Conservation (phyloP, 2,113 vertebrate genomes). For the Chionodraco myersi region DNA sequence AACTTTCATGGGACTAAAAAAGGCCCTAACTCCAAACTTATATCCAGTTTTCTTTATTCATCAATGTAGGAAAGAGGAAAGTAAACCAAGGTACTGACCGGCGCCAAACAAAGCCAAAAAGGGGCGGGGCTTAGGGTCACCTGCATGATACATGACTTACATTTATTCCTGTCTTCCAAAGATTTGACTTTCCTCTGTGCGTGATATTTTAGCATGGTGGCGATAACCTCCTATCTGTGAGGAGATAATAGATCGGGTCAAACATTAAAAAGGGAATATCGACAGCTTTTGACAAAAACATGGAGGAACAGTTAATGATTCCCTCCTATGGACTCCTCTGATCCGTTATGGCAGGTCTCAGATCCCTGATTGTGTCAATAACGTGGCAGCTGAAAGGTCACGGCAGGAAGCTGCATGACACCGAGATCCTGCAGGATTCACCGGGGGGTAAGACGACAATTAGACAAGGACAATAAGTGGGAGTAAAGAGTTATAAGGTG, state of each 20-base stretch:
- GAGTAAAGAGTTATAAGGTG: slow-evolving; percentile 55
- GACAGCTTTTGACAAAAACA: not conserved
- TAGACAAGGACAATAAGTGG: slow-evolving; percentile 20
- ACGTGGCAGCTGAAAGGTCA: slow-evolving; percentile 27
- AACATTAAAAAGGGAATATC: slow-evolving; percentile 23
- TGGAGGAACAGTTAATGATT: slow-evolving; percentile 33
- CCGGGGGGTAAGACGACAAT: not conserved
- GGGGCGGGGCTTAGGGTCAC: no score
- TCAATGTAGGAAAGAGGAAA: no score
- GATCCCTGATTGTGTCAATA: slow-evolving; percentile 19
- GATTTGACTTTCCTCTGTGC: not conserved
- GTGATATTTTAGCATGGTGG: not conserved
- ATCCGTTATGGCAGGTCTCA: not conserved
- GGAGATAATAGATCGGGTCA: slow-evolving; percentile 16
- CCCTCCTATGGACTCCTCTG: not conserved
- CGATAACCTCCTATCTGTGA: not conserved
- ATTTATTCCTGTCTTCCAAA: not conserved
- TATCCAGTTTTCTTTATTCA: no score
- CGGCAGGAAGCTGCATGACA: slow-evolving; percentile 17
- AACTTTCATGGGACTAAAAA: no score
- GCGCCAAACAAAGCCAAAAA: no score
- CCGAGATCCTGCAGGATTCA: slow-evolving; percentile 24
- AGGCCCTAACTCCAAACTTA: no score
- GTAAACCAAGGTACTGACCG: no score
- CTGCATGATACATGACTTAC: no score